Conservation (phyloP, 2,113 vertebrate species). For the Chauna torquata region DNA sequence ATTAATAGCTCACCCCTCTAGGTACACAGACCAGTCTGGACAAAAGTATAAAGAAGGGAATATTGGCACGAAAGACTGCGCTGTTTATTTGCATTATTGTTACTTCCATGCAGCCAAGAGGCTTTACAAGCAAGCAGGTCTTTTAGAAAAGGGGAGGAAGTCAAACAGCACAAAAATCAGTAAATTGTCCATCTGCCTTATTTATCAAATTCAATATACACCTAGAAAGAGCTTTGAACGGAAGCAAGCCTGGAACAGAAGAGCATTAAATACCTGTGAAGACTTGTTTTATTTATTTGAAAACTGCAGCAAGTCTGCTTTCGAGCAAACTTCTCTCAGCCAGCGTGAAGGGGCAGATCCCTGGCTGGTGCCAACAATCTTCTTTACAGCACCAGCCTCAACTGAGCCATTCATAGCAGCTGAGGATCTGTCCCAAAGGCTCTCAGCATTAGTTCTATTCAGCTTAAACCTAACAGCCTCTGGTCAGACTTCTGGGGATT, state of each 20-base stretch:
- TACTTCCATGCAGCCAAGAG: background rate
- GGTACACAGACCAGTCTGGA: constrained; percentile 71
- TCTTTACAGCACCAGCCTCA: background rate
- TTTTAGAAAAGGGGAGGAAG: background rate
- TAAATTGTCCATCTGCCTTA: background rate
- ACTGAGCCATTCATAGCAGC: background rate
- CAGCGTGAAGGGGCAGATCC: background rate
- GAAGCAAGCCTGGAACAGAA: background rate
- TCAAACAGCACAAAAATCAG: background rate
- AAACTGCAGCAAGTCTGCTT: background rate
- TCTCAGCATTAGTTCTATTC: background rate
- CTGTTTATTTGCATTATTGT: background rate
- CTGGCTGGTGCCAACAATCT: background rate
- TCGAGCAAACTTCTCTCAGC: background rate
- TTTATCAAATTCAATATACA: background rate
- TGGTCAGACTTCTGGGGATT: background rate
- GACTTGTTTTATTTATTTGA: background rate
- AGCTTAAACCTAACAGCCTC: background rate
- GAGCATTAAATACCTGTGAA: background rate
- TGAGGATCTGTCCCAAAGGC: background rate
- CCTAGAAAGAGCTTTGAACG: background rate
- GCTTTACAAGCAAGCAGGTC: background rate
- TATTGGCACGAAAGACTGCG: constrained; percentile 28
- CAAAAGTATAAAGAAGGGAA: constrained; percentile 41
- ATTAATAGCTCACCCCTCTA: constrained; percentile 81